A percentile compares a stretch with the other conserved stretches of the same genome.
These are phyloP conservation scores for Lathamus discolor DNA, from an alignment of 2,113 vertebrate genomes.

Conservation along the genomic window DNA sequence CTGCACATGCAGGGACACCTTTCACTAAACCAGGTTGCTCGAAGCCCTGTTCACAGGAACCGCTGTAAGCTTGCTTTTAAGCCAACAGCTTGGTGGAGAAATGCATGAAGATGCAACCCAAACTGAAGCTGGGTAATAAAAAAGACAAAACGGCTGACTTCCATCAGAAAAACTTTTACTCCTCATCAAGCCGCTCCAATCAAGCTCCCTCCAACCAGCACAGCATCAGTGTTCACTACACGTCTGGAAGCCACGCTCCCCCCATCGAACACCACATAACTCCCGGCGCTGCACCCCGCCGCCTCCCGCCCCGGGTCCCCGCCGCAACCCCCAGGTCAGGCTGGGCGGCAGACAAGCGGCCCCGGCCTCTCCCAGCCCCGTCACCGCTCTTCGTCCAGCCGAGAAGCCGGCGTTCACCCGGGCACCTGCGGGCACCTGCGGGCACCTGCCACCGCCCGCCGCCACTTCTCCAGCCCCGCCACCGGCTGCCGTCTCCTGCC, in stretches of 20 bases:
- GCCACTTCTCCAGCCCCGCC: neutral
- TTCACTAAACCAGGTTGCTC: neutral
- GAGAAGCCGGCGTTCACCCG: neutral
- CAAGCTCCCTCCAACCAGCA: neutral
- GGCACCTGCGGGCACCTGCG: conserved; percentile 14
- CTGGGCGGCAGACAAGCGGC: neutral
- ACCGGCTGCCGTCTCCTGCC: neutral
- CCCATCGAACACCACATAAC: no score
- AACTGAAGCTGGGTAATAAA: neutral
- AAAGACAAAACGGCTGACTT: neutral
- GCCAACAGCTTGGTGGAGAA: neutral
- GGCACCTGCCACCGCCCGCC: neutral
- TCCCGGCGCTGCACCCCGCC: neutral
- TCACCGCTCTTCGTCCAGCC: neutral
- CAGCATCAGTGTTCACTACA: fast-evolving
- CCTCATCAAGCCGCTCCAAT: neutral
- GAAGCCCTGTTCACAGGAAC: neutral
- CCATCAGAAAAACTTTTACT: neutral
- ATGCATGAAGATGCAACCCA: neutral
- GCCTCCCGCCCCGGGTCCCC: neutral
- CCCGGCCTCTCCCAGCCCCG: neutral
- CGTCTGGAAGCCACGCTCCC: neutral
- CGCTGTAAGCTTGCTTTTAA: fast-evolving
- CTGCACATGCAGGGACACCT: neutral
- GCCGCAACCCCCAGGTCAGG: neutral